Base-by-base conservation (phyloP, 2,113 vertebrate species). In the Gasterosteus nipponicus region DNA sequence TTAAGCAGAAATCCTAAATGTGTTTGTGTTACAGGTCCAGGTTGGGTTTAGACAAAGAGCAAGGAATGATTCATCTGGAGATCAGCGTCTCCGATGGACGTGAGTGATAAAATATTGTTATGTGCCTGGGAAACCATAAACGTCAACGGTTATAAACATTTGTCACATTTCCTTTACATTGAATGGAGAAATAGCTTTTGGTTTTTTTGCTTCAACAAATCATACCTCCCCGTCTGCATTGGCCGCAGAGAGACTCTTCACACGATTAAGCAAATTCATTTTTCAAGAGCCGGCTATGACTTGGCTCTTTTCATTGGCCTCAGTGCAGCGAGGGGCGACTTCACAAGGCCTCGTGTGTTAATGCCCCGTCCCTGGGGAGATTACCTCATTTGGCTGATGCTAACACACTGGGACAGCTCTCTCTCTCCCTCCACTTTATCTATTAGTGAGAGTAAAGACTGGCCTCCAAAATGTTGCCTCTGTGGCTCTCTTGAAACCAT, bases 1-100 rank as follows among this genome's bases (percentile, higher is more conserved):
- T 54, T 60, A 29, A 41, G 29, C 31, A 61, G 42, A 46, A 69
- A 61, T 33, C 31, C 53, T 8, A 35, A 61, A 1, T 60, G 59
- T 75, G 62, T 72, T 63, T 7, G 57, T 87, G 78, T 84, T 68
- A 31, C 83, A 98, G 97, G 97, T 98, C 97, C 47, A 92, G 95
- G 81, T 94, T 96, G 92, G 94, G 94, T 12, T 95, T 94, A 0
- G 93, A 93, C 89, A 96, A 95, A 89, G 96, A 98, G 2, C 95
- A 96, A 77, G 96, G 97, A 51, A 94, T 97, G 0, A 95, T 98
- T 56, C 96, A 98, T 76, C 89, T 98, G 16, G 97, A 98, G 87
- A 94, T 95, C 82, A 95, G 92, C 63, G 87, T 95, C 51, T 82
- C 92, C 53, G 96, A 97, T 77, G 95, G 96, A 82, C 84, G 97